phyloP scores from a whole-genome alignment of 2,888 invertebrate species.

The Diarsia rubi region DNA sequence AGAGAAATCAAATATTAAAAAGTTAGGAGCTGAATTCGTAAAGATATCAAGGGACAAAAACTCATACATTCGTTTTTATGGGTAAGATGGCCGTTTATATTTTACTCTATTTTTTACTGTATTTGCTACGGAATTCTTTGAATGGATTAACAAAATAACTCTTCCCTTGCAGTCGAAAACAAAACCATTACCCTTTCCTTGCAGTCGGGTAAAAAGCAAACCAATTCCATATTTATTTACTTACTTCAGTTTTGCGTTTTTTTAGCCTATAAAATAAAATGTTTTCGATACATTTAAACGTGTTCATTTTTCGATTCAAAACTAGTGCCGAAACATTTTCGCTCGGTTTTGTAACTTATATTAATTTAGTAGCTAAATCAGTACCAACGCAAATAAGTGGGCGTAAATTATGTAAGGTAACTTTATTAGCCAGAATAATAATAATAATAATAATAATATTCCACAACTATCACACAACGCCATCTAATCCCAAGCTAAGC shows the following conservation, averaged over 20 bases:
- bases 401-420: background rate
- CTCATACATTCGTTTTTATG: background rate
- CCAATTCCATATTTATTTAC: background rate
- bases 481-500: too few species aligned
- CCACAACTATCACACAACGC: too few species aligned
- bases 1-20: constrained; percentile 53
- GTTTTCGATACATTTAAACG: background rate
- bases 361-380: background rate
- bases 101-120: background rate
- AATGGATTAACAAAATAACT: background rate
- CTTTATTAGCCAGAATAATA: too few species aligned
- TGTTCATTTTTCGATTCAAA: background rate
- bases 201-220: background rate
- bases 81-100: background rate
- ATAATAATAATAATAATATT: too few species aligned
- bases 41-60: constrained; percentile 22
- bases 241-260: background rate
- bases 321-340: background rate
- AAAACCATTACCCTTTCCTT: background rate
- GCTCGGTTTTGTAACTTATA: background rate
- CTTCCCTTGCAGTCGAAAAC: background rate
- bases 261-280: background rate
- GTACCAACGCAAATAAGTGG: background rate
- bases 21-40: constrained; percentile 40
- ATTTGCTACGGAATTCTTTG: background rate